Percentiles rank a stretch among this genome's conserved stretches.
Evolutionary conservation across 2,888 invertebrate species (phyloP).

Genomic region (Geophilus truncorum): DNA sequence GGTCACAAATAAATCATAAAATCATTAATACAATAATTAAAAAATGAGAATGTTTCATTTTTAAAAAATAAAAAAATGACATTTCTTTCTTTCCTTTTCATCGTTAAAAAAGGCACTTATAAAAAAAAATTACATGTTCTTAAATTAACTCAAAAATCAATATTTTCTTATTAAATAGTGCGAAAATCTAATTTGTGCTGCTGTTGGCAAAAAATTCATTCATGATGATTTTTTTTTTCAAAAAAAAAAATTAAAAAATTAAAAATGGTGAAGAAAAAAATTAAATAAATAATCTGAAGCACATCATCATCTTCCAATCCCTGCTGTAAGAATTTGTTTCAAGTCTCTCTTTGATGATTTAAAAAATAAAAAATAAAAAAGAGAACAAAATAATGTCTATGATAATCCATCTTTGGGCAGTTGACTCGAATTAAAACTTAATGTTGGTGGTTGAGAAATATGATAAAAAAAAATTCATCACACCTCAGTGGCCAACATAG

Average conservation of each 20-base stretch:
- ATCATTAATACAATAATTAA: not conserved
- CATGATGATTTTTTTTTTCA: not conserved
- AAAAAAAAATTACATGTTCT: not conserved
- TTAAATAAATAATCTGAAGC: slow-evolving; percentile 15
- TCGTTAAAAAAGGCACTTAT: slow-evolving; percentile 3
- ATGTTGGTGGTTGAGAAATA: not conserved
- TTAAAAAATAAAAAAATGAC: not conserved
- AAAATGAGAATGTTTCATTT: not conserved
- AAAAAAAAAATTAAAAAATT: not conserved
- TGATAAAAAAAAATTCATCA: slow-evolving; percentile 15
- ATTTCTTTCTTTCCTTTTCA: not conserved
- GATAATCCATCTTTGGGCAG: slow-evolving; percentile 35
- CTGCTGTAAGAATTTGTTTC: slow-evolving; percentile 14
- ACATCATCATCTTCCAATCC: slow-evolving; percentile 8
- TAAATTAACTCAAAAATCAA: not conserved
- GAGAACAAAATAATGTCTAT: not conserved
- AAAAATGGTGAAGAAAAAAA: not conserved
- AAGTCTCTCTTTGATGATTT: not conserved
- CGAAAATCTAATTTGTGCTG: slow-evolving; percentile 4
- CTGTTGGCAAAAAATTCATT: not conserved
- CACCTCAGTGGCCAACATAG: slow-evolving; percentile 32
- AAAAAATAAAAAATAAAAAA: not conserved
- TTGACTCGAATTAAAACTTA: slow-evolving; percentile 31
- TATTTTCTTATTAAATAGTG: slow-evolving; percentile 4
- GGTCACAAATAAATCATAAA: slow-evolving; percentile 1